Evolutionary conservation across 2,888 invertebrate genomes (phyloP).

Genomic region (Esperia sulphurella): DNA sequence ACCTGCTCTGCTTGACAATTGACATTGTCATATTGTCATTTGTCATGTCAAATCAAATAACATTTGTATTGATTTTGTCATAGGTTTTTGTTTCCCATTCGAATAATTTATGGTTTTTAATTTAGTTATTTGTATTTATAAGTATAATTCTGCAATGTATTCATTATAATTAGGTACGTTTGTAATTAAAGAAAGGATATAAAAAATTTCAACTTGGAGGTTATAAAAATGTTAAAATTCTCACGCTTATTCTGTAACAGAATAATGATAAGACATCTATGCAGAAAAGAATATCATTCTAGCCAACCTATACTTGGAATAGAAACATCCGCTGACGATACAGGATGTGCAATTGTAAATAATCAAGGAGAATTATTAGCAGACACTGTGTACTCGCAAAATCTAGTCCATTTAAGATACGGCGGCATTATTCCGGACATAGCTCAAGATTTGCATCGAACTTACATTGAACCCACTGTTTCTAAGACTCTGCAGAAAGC

Average conservation of each 20-base stretch:
- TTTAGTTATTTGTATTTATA: too few species aligned
- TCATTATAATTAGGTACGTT: too few species aligned
- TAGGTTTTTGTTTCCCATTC: too few species aligned
- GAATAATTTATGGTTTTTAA: too few species aligned
- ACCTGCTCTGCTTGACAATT: too few species aligned
- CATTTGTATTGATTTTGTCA: too few species aligned
- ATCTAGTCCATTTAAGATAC: constrained; percentile 83
- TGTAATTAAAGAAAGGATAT: too few species aligned
- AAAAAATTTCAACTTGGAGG: too few species aligned
- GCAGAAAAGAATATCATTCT: background rate
- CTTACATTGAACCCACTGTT: constrained; percentile 87
- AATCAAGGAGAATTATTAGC: constrained; percentile 85
- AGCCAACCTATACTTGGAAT: constrained; percentile 86
- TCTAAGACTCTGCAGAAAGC: constrained; percentile 82
- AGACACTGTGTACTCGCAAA: constrained; percentile 91
- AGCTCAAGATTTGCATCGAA: constrained; percentile 89
- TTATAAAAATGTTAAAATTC: constrained; percentile 4
- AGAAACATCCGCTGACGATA: constrained; percentile 99
- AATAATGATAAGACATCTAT: background rate
- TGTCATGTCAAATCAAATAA: too few species aligned
- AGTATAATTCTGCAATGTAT: too few species aligned
- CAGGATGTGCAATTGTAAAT: constrained; percentile 94
- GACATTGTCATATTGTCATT: too few species aligned
- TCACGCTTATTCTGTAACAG: background rate
- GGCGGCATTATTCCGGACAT: constrained; percentile 96